Base-by-base conservation (phyloP, 2,888 invertebrate species). In the Gastrophysa polygoni region DNA sequence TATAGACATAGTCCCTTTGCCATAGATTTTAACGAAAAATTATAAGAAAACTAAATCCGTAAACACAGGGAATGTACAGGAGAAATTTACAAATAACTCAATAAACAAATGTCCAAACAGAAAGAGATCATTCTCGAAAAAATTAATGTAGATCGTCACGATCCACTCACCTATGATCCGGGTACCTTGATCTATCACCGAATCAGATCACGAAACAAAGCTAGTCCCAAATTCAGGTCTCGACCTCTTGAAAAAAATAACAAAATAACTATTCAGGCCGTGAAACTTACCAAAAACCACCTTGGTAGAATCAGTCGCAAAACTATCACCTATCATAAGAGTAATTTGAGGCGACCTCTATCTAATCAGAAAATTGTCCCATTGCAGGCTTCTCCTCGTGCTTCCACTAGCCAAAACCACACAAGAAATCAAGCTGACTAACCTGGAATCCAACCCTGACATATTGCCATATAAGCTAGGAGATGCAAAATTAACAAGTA, bases 391-490 rank as follows among this genome's bases (percentile, higher is more conserved):
- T 11, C 46, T n/a, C 46, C 46, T 46, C 17, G 17, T 20, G 16
- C 32, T 52, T 11, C 10, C 14, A 17, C 52, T 52, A 11, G 21
- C 17, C 52, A 29, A 20, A 7, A n/a, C 8, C 32, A 52, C 38
- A 1, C 59, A 60, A 34, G 49, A 20, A 38, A 20, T 34, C 8
- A 46, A 55, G 17, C 54, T 64, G 16, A 32, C 21, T 20, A 43
- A 64, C 11, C 29, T 64, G 2, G 28, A 49, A 14, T n/a, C 43
- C 11, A 58, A 65, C 21, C 47, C 50, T 1, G 55, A 59, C 54
- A 43, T 66, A 11, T 55, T 62, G 14, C 58, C 61, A 0, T 48
- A 52, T 1, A 62, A 58, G 10, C 29, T 65, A 10, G 62, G 67
- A 29, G 21, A 20, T 10, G 67, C 65, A 2, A 65, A 43, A 56